A percentile compares a stretch with the other conserved stretches of the same genome.
phyloP scores from a whole-genome alignment of 1,140 invertebrate genomes.

The Drosophila miranda region DNA sequence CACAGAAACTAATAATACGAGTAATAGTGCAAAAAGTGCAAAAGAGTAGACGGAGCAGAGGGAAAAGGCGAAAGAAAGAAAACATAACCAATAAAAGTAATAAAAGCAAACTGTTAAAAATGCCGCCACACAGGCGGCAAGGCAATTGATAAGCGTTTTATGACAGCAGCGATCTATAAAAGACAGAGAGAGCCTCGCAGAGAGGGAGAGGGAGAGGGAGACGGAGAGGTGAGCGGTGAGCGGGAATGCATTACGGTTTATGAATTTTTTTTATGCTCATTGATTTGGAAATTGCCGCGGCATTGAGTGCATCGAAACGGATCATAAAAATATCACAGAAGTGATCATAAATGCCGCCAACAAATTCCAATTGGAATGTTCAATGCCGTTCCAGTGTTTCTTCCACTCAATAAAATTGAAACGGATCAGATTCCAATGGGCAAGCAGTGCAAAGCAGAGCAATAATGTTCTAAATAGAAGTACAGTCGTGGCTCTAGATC shows the following conservation, averaged over 20 bases:
- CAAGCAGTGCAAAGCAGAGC: no score
- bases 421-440: no score
- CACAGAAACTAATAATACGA: slow-evolving; percentile 37
- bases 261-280: slow-evolving; percentile 38
- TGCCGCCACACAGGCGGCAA: slow-evolving; percentile 39
- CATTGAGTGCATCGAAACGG: slow-evolving; percentile 9
- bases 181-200: background rate
- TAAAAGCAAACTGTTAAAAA: slow-evolving; percentile 54
- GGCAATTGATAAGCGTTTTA: slow-evolving; percentile 55
- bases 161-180: slow-evolving; percentile 25
- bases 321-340: slow-evolving; percentile 27
- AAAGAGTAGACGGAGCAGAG: background rate
- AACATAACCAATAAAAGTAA: slow-evolving; percentile 37
- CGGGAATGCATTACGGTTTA: slow-evolving; percentile 52
- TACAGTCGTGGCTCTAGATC: background rate
- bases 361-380: slow-evolving; percentile 16
- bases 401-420: slow-evolving; percentile 34
- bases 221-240: background rate
- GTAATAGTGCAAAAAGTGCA: slow-evolving; percentile 41
- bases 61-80: slow-evolving; percentile 1
- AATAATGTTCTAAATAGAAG: no score
- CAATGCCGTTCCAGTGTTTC: no score
- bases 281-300: slow-evolving; percentile 19
- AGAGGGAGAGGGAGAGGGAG: background rate
- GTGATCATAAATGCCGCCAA: slow-evolving; percentile 22